A percentile compares a stretch with the other conserved stretches of the same genome.
Evolutionary conservation across 2,888 invertebrate genomes (phyloP).

Genomic region (Rhingia campestris): DNA sequence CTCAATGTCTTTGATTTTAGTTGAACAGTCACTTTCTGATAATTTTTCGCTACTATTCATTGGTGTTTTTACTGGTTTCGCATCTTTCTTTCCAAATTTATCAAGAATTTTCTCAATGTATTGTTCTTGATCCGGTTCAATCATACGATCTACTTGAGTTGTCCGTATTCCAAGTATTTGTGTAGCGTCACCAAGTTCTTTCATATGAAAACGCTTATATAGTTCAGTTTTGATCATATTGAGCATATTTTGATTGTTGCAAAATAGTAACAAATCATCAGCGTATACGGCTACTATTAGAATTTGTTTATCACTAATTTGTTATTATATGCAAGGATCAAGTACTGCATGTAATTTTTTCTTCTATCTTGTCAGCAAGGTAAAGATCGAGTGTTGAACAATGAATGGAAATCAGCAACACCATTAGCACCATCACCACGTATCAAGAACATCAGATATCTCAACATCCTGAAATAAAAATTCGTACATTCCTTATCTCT

Average conservation of each 20-base stretch:
- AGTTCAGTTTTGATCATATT: background rate
- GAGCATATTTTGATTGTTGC: background rate
- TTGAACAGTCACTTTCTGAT: constrained; percentile 7
- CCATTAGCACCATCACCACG: too few species aligned
- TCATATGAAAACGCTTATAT: constrained; percentile 37
- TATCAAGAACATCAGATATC: too few species aligned
- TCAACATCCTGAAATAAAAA: too few species aligned
- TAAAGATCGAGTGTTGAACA: too few species aligned
- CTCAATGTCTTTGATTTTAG: background rate
- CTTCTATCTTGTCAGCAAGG: too few species aligned
- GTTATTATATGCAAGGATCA: too few species aligned
- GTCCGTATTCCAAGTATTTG: constrained; percentile 56
- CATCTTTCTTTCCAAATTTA: constrained; percentile 46
- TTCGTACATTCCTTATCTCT: too few species aligned
- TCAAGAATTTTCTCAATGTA: constrained; percentile 48
- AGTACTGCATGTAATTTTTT: too few species aligned
- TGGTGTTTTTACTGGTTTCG: constrained; percentile 40
- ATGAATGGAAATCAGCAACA: too few species aligned
- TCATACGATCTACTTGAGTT: constrained; percentile 22
- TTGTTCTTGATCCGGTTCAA: constrained; percentile 22
- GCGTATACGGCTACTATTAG: too few species aligned
- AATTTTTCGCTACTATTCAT: constrained; percentile 52
- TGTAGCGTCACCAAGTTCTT: constrained; percentile 43
- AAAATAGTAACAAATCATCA: too few species aligned
- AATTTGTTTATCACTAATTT: too few species aligned